Base-by-base conservation (phyloP, 2,888 invertebrate species). In the Autographa pulchrina region DNA sequence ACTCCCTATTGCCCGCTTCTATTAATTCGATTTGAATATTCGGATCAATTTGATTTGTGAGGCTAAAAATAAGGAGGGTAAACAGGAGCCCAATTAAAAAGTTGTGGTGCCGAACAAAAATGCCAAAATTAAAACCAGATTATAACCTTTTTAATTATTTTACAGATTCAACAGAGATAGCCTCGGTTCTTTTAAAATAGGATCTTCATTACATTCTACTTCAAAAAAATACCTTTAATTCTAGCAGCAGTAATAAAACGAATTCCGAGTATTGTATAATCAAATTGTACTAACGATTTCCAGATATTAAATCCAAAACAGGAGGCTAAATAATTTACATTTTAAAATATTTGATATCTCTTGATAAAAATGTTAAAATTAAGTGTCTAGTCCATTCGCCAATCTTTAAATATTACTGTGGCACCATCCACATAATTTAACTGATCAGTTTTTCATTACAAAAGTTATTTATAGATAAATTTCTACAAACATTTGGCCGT, bases 11-110 rank as follows among this genome's bases (percentile, higher is more conserved):
- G 77, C 64, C 73, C 80, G 76, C 76, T 83, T 83, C 73, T 80
- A 82, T 86, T 87, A 85, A 86, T 84, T 85, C 77, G 70, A 77
- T 75, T 80, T 63, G 81, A 83, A 84, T 73, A 82, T 79, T 69
- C 73, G 62, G 78, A 78, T 77, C 72, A 76, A 80, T 80, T 81
- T 69, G 70, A 81, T 80, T 81, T 77, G 71, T 62, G 71, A 63
- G 71, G 58, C 67, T 43, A 76, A 77, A 78, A 81, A 78, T 77
- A 74, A 70, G 18, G 41, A 72, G 70, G 66, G 75, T 72, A 72
- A 77, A 78, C 71, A 75, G 70, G 43, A 65, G 58, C 70, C 62
- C 71, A 81, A 83, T 82, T 76, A 82, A 78, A 80, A 56, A 75
- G 60, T 68, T 38, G 31, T 41, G 4, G 41, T 48, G 11, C 54